Percentiles rank a stretch among this genome's conserved stretches.
Conservation (phyloP, 2,113 vertebrate species). For the Meleagris gallopavo region DNA sequence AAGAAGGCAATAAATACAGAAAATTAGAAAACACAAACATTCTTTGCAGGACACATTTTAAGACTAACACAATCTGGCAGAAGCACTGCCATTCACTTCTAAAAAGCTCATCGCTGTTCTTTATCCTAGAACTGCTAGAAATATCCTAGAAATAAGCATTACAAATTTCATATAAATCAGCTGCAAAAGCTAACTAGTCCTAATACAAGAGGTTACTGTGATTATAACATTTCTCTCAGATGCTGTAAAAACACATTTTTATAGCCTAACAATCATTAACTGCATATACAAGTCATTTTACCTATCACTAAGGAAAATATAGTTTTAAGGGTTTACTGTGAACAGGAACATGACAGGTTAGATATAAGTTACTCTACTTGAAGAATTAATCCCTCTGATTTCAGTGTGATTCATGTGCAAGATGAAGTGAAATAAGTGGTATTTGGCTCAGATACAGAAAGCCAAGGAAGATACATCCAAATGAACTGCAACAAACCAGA, state of each 20-base stretch:
- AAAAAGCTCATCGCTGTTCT: constrained; percentile 12
- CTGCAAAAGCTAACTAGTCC: constrained; percentile 4
- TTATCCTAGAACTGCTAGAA: neutral
- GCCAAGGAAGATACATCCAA: neutral
- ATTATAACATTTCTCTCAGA: neutral
- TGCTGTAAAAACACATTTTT: neutral
- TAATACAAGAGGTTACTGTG: neutral
- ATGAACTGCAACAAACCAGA: neutral
- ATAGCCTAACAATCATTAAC: neutral
- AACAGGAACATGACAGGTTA: neutral
- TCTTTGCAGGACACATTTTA: constrained; percentile 29
- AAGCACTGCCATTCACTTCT: constrained; percentile 3
- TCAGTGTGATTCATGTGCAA: neutral
- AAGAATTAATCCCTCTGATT: neutral
- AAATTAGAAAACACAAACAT: constrained; percentile 10
- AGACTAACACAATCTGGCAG: neutral
- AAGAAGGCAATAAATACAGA: constrained; percentile 1
- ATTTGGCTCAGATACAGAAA: constrained; percentile 13
- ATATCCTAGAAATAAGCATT: neutral
- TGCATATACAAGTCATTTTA: neutral
- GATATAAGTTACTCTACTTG: neutral
- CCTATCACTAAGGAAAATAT: neutral
- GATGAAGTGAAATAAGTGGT: neutral
- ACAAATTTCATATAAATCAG: neutral
- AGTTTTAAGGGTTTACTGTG: neutral